A percentile compares a stretch with the other conserved stretches of the same genome.
These are phyloP conservation scores for Epizoanthus illoricatus DNA, from an alignment of 92 coral and sea anemone species.

Conservation along the genomic window DNA sequence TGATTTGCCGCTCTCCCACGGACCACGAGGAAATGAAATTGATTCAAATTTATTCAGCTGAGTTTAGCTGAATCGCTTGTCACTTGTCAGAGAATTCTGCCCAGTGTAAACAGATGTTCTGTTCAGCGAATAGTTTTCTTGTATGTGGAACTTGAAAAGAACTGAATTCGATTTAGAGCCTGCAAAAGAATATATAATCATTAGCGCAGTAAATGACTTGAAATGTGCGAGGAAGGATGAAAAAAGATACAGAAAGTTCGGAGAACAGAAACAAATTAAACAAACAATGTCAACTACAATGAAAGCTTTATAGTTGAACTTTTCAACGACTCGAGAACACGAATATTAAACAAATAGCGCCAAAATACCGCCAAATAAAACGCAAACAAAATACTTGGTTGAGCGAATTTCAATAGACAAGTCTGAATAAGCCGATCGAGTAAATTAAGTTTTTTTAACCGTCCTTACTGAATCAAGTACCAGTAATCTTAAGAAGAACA, in stretches of 20 bases:
- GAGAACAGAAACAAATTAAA: not conserved
- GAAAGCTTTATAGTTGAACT: not conserved
- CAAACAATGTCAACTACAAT: not conserved
- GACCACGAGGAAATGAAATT: constrained; percentile 13
- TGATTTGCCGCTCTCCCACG: not conserved
- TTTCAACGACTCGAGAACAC: not conserved
- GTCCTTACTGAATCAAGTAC: not conserved
- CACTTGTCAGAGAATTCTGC: not conserved
- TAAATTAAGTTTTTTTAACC: not conserved
- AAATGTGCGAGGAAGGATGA: too few species aligned
- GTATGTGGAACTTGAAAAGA: not conserved
- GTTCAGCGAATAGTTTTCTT: not conserved
- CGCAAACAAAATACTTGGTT: not conserved
- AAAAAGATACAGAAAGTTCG: not conserved
- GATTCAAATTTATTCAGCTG: constrained; percentile 44
- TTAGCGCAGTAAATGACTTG: not conserved
- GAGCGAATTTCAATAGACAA: not conserved
- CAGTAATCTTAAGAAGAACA: not conserved
- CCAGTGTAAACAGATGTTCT: constrained; percentile 18
- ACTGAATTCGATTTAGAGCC: not conserved
- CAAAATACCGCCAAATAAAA: not conserved
- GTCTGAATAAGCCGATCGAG: not conserved
- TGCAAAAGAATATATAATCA: constrained; percentile 27
- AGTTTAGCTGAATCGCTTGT: constrained; percentile 31
- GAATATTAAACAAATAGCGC: not conserved